A percentile compares a stretch with the other conserved stretches of the same genome.
Evolutionary conservation across 2,113 vertebrate species (phyloP).

Genomic region (Vombatus ursinus): DNA sequence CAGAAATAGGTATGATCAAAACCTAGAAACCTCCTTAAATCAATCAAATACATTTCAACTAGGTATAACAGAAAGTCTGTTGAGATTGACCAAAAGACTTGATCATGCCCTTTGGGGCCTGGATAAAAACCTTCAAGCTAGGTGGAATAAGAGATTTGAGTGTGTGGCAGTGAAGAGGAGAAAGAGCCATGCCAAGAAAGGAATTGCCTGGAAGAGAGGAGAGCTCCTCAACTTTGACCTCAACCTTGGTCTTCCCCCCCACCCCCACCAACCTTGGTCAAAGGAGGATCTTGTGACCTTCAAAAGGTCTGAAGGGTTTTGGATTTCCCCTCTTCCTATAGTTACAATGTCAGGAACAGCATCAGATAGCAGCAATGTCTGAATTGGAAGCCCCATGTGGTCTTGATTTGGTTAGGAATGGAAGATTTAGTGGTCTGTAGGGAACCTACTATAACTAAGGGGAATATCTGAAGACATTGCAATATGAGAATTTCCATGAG

Average conservation of each 20-base stretch:
- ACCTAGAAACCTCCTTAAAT: background rate
- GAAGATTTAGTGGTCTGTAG: background rate
- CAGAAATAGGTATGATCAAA: background rate
- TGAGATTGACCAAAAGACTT: background rate
- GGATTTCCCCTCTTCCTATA: background rate
- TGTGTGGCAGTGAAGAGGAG: background rate
- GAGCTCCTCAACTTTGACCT: background rate
- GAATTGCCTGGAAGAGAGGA: background rate
- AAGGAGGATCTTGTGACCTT: background rate
- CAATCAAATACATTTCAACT: background rate
- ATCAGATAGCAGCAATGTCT: background rate
- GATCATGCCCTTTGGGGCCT: background rate
- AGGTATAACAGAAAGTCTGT: background rate
- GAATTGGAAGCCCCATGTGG: background rate
- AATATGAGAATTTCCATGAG: background rate
- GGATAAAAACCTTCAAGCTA: background rate
- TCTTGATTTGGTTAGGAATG: background rate
- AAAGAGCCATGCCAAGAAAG: background rate
- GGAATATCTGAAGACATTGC: background rate
- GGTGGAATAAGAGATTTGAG: background rate
- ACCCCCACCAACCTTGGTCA: background rate
- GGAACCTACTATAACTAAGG: background rate
- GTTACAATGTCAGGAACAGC: background rate
- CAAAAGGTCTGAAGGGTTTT: background rate
- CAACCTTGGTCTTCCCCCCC: background rate